Conservation (phyloP, 2,797 vertebrate genomes). For the Philypnodon macrostomus region DNA sequence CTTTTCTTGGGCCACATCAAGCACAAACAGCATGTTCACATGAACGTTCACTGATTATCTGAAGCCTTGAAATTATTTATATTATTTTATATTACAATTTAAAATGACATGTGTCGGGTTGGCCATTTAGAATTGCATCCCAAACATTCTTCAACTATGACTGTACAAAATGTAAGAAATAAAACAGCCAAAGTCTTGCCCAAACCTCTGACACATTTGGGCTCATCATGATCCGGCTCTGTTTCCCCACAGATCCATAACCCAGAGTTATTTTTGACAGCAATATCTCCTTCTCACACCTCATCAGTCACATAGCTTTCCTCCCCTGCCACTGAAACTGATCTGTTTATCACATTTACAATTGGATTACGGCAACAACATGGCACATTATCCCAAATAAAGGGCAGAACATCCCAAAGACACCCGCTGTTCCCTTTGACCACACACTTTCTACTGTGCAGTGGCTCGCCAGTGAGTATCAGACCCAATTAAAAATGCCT, state of each 20-base stretch:
- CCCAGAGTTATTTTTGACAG: conserved; percentile 9
- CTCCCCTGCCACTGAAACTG: conserved; percentile 1
- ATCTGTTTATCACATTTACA: conserved; percentile 6
- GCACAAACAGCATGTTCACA: too few species aligned
- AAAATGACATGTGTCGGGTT: too few species aligned
- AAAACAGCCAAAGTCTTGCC: background rate
- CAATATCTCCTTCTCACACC: conserved; percentile 9
- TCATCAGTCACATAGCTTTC: conserved; percentile 4
- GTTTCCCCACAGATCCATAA: conserved; percentile 4
- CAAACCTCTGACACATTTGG: background rate
- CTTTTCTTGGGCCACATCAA: too few species aligned
- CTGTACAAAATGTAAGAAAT: too few species aligned
- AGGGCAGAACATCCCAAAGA: conserved; percentile 1
- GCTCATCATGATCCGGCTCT: background rate
- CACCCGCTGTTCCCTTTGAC: conserved; percentile 3
- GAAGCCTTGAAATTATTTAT: too few species aligned
- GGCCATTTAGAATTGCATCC: too few species aligned
- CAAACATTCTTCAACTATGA: background rate
- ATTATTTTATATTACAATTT: too few species aligned
- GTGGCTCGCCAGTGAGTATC: background rate
- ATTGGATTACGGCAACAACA: conserved; percentile 9
- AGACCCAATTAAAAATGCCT: background rate
- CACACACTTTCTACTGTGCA: background rate
- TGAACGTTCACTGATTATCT: too few species aligned
- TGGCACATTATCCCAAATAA: conserved; percentile 8